These are phyloP conservation scores for Heteromurus nitidus DNA, from an alignment of 2,888 invertebrate species.

Conservation along the genomic window DNA sequence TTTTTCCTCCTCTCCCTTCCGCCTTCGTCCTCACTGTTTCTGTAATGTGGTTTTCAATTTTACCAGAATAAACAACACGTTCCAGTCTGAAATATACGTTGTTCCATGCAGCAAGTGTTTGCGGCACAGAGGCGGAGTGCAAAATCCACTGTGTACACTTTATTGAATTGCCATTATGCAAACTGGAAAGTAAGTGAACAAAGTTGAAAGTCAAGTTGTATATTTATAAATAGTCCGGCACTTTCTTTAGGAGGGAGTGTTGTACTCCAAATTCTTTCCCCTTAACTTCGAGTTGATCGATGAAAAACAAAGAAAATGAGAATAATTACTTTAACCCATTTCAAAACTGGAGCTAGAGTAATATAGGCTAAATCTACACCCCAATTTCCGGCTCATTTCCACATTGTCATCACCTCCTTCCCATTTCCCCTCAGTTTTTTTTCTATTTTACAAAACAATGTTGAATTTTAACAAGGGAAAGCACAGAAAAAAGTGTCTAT, in stretches of 20 bases:
- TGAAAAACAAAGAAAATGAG: neutral
- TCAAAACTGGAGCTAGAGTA: conserved; percentile 16
- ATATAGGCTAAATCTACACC: conserved; percentile 8
- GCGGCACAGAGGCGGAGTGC: too few species aligned
- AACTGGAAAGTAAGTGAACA: neutral
- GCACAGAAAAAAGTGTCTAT: neutral
- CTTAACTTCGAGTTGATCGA: neutral
- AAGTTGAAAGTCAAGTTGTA: conserved; percentile 8
- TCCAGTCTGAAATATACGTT: neutral
- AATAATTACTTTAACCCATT: conserved; percentile 21
- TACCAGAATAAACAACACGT: neutral
- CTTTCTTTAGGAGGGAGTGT: neutral
- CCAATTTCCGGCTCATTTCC: conserved; percentile 30
- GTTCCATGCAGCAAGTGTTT: too few species aligned
- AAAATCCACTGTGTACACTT: neutral
- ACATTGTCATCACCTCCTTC: neutral
- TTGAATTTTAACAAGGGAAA: neutral
- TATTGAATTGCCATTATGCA: conserved; percentile 5
- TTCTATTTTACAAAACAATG: neutral
- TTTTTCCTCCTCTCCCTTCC: neutral
- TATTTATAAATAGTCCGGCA: neutral
- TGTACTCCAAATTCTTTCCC: too few species aligned
- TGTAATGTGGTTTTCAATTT: conserved; percentile 20
- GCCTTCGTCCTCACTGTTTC: neutral
- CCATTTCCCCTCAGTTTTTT: neutral